phyloP scores from a whole-genome alignment of 2,797 vertebrate species.

The Ctenosaura bakeri region DNA sequence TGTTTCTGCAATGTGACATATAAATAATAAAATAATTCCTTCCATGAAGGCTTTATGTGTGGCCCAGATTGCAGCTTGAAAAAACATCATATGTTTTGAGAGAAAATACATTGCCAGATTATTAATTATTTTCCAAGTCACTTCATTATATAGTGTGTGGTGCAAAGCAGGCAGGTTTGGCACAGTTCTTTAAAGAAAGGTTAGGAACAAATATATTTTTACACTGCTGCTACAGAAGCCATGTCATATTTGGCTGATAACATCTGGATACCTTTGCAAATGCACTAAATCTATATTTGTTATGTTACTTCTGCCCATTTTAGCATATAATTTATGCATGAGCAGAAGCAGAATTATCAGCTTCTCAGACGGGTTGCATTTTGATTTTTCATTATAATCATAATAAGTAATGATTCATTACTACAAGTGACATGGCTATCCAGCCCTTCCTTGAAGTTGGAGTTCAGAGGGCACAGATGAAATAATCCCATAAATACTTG shows the following conservation, averaged over 20 bases:
- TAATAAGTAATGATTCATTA: too few relatives aligned
- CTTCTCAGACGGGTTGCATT: slow-evolving; percentile 53
- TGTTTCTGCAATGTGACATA: neutral
- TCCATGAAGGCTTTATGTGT: neutral
- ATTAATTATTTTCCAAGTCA: slow-evolving; percentile 25
- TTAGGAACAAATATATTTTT: slow-evolving; percentile 65
- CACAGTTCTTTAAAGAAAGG: slow-evolving; percentile 54
- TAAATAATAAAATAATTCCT: slow-evolving; percentile 12
- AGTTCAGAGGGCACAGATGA: too few relatives aligned
- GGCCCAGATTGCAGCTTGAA: slow-evolving; percentile 12
- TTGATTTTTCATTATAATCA: neutral
- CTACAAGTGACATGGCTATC: neutral
- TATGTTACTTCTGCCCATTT: slow-evolving; percentile 75
- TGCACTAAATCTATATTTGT: slow-evolving; percentile 54
- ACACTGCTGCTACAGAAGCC: slow-evolving; percentile 72
- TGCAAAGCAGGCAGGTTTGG: slow-evolving; percentile 29
- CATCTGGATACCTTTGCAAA: slow-evolving; percentile 69
- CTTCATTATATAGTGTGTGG: slow-evolving; percentile 9
- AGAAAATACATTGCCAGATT: slow-evolving; percentile 35
- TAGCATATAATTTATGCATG: slow-evolving; percentile 73
- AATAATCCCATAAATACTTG: neutral
- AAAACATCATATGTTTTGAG: slow-evolving; percentile 12
- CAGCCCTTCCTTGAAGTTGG: neutral
- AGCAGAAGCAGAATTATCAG: slow-evolving; percentile 67
- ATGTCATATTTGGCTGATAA: slow-evolving; percentile 52